Evolutionary conservation across 2,113 vertebrate species (phyloP).

Genomic region (Periophthalmus modestus): DNA sequence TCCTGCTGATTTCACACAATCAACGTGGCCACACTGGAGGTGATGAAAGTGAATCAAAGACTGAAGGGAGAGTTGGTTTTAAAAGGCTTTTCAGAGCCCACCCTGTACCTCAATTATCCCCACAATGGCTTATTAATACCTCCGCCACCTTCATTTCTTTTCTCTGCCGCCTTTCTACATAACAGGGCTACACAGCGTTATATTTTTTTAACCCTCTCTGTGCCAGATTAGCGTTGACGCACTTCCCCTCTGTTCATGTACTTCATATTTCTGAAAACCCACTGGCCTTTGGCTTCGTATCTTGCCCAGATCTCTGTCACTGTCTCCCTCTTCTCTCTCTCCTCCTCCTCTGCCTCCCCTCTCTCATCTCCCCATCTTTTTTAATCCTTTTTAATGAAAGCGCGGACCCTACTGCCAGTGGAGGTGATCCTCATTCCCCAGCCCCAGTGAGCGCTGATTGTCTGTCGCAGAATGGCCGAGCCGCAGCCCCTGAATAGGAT

Average conservation of each 20-base stretch:
- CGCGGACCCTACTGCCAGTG: conserved; percentile 81
- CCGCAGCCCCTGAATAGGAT: conserved; percentile 78
- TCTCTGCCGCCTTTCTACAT: conserved; percentile 67
- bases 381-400: conserved; percentile 92
- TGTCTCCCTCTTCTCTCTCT: conserved; percentile 41
- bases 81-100: conserved; percentile 80
- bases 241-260: conserved; percentile 50
- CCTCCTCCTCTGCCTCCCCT: conserved; percentile 29
- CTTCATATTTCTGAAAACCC: conserved; percentile 68
- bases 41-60: conserved; percentile 92
- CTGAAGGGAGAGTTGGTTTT: conserved; percentile 76
- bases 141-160: conserved; percentile 58
- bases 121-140: conserved; percentile 84
- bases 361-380: conserved; percentile 42
- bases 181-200: conserved; percentile 78
- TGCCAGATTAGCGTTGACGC: conserved; percentile 66
- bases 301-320: conserved; percentile 66
- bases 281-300: conserved; percentile 71
- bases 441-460: conserved; percentile 85
- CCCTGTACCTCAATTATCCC: conserved; percentile 81
- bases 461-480: conserved; percentile 69
- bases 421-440: conserved; percentile 86
- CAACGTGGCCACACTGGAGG: conserved; percentile 86
- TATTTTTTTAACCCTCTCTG: conserved; percentile 77
- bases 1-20: conserved; percentile 93